Evolutionary conservation across 2,113 vertebrate species (phyloP).

Genomic region (Chamaetylas fuelleborni): DNA sequence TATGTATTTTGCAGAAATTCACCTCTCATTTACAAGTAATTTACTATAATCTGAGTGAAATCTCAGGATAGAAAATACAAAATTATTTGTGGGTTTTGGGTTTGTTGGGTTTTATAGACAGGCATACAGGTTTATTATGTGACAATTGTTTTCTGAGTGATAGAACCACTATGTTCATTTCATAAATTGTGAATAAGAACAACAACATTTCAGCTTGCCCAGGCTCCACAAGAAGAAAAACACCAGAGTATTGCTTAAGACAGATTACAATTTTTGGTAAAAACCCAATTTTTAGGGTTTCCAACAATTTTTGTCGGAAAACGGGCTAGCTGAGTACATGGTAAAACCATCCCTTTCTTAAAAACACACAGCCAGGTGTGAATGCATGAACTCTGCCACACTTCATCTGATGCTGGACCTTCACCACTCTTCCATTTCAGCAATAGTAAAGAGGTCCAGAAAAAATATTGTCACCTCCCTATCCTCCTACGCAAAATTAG

Average conservation of each 20-base stretch:
- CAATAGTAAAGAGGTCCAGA: background rate
- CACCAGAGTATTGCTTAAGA: background rate
- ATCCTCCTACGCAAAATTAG: background rate
- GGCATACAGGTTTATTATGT: background rate
- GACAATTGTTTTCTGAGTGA: background rate
- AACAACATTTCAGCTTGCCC: background rate
- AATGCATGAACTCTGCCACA: background rate
- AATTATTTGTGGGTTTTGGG: background rate
- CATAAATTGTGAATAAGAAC: background rate
- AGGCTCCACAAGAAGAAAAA: background rate
- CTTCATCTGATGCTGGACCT: background rate
- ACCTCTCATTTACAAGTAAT: background rate
- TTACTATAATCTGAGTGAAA: background rate
- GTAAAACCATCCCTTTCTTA: background rate
- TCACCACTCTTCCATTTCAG: background rate
- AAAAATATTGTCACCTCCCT: background rate
- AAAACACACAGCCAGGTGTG: background rate
- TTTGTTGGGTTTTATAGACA: background rate
- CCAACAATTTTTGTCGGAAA: no score
- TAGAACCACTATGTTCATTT: accelerated
- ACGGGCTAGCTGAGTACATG: no score
- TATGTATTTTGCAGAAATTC: background rate
- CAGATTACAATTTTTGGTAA: no score
- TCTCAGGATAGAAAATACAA: background rate
- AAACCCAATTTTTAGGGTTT: no score